Evolutionary conservation across 2,888 invertebrate species (phyloP), one percentile per base, ranked within the genome.

Genomic region (Chrysolina oricalcia): DNA sequence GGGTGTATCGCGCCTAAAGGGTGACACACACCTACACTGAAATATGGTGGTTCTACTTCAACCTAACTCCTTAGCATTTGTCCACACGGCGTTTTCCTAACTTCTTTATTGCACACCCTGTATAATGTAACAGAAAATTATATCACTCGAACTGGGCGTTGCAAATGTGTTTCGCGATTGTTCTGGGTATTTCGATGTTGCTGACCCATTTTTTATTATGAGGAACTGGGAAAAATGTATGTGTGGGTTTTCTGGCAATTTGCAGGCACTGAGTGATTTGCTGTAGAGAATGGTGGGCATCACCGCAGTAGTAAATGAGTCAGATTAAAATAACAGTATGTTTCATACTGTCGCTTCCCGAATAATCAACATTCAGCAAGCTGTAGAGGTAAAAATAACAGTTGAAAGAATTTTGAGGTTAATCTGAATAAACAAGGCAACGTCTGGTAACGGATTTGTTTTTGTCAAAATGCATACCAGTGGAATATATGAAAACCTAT

Each of bases 241-340:
- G 59, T 27, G 59, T 59, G 59, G 59, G 59, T 9, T 59, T 59
- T 59, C 59, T 59, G 59, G 59, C 59, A 59, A 27, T 59, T 59
- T 21, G 13, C 21, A 53, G 53, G 53, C 59, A 27, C 27, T n/a
- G 59, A 23, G 59, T 35, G 23, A 59, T 59, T 23, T 11, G 59
- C n/a, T 59, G 9, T 35, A 6, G 35, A 17, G 17, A 27, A 59
- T 35, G 27, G 15, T n/a, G 6, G n/a, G 27, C 27, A 9, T 6
- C 59, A 59, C 35, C 15, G 15, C 8, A 59, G n/a, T 27, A 15
- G 59, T 13, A 23, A 59, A 59, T 59, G 59, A 59, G 23, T 59
- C 59, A n/a, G 35, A 27, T 35, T 17, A 5, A 21, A 53, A 53
- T 53, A 53, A 53, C 19, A 53, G 11, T 23, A 19, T 11, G 53